These are phyloP conservation scores for Drosophila heteroneura DNA, from an alignment of 2,888 invertebrate genomes.

Conservation along the genomic window DNA sequence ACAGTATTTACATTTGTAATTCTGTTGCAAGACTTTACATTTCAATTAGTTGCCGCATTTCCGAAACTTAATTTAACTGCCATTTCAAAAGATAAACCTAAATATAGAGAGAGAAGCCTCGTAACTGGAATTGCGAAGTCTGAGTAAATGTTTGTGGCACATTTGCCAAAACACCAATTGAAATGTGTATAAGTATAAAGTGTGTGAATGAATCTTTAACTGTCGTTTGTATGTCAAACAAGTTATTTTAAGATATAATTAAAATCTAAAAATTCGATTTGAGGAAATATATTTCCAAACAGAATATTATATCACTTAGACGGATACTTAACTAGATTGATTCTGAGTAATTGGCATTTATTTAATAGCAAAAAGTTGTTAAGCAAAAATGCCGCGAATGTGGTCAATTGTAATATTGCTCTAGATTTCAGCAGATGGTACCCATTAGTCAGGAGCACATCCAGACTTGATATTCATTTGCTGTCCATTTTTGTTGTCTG, in stretches of 20 bases:
- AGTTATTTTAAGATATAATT: not conserved
- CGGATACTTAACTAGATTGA: not conserved
- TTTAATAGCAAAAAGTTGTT: not conserved
- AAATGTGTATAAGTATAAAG: not conserved
- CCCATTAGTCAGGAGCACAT: no score
- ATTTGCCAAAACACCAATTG: not conserved
- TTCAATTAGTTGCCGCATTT: conserved; percentile 21
- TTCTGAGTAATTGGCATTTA: not conserved
- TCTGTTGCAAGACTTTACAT: conserved; percentile 20
- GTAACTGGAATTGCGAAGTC: not conserved
- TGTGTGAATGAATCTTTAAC: not conserved
- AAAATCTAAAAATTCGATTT: not conserved
- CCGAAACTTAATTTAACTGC: conserved; percentile 23
- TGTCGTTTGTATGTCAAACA: not conserved
- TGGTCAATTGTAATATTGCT: not conserved
- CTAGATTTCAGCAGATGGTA: not conserved
- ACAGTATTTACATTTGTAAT: conserved; percentile 22
- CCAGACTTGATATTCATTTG: not conserved
- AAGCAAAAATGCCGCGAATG: not conserved
- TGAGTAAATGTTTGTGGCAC: not conserved
- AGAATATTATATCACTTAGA: not conserved
- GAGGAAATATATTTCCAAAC: not conserved
- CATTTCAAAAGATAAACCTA: not conserved
- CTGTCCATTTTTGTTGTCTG: not conserved
- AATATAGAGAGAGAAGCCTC: not conserved